phyloP scores from a whole-genome alignment of 2,113 vertebrate species.

The Podocnemis expansa region DNA sequence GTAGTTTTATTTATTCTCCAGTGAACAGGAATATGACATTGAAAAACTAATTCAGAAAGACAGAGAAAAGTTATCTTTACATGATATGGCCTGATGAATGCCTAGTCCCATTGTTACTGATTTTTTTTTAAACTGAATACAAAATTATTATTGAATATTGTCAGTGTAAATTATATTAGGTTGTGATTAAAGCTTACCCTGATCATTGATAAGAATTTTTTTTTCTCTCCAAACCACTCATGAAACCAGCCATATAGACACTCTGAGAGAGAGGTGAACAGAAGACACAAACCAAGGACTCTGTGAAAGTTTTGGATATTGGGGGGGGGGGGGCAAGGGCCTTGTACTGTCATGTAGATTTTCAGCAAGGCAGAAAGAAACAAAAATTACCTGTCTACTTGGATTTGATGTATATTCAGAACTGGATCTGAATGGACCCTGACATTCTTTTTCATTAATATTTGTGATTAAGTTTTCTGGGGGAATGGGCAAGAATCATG shows the following conservation, averaged over 20 bases:
- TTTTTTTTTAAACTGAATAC: background rate
- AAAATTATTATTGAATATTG: background rate
- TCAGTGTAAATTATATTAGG: background rate
- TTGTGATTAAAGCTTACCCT: background rate
- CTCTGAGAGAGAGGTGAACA: background rate
- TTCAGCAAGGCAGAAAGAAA: background rate
- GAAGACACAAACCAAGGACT: background rate
- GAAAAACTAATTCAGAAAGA: background rate
- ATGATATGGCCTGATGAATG: accelerated
- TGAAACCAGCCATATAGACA: background rate
- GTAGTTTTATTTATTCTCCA: background rate
- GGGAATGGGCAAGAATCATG: background rate
- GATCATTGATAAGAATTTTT: background rate
- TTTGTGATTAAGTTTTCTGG: background rate
- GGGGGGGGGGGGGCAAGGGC: too few relatives aligned
- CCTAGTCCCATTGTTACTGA: background rate
- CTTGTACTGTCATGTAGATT: background rate
- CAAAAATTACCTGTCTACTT: background rate
- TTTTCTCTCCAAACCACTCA: background rate
- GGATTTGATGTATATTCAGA: background rate
- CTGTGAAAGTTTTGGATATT: background rate
- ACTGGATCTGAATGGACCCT: background rate
- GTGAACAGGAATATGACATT: background rate
- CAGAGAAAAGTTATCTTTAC: background rate
- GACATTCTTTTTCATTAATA: background rate